phyloP scores from a whole-genome alignment of 2,888 invertebrate species.

The Mythimna ferrago region DNA sequence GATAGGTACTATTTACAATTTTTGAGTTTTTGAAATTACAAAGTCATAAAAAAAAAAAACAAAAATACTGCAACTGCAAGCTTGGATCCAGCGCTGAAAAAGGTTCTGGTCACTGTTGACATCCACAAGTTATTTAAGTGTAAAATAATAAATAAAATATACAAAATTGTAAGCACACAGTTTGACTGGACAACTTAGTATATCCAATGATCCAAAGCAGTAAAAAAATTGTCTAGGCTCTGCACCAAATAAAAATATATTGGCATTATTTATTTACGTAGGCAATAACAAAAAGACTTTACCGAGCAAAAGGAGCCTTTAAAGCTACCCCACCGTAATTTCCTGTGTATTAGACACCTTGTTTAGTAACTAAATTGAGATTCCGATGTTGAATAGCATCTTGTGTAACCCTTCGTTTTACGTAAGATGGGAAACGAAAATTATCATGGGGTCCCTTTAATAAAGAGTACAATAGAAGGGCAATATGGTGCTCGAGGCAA shows the following conservation, averaged over 20 bases:
- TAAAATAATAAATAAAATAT: background rate
- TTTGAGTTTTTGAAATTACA: no score
- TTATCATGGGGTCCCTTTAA: conserved; percentile 72
- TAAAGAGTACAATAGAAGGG: conserved; percentile 74
- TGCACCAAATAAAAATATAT: conserved; percentile 53
- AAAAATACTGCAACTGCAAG: no score
- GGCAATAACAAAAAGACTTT: conserved; percentile 40
- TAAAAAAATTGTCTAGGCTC: conserved; percentile 20
- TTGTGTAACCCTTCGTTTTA: conserved; percentile 67
- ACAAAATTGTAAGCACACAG: conserved; percentile 13
- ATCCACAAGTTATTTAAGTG: background rate
- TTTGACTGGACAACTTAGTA: background rate
- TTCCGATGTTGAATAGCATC: conserved; percentile 57
- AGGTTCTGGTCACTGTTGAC: no score
- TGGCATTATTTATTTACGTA: conserved; percentile 38
- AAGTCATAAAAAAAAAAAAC: no score
- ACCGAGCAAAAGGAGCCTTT: conserved; percentile 28
- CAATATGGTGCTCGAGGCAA: conserved; percentile 72
- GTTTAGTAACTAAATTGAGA: conserved; percentile 66
- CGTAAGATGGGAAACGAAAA: conserved; percentile 69
- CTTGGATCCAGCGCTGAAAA: no score
- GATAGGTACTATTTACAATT: no score
- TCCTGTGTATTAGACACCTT: conserved; percentile 60
- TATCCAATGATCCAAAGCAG: conserved; percentile 10
- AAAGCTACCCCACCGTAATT: conserved; percentile 45